Base-by-base conservation (phyloP, 30 jellyfish, hydroid and myxozoan species). In the Hydractinia echinata region DNA sequence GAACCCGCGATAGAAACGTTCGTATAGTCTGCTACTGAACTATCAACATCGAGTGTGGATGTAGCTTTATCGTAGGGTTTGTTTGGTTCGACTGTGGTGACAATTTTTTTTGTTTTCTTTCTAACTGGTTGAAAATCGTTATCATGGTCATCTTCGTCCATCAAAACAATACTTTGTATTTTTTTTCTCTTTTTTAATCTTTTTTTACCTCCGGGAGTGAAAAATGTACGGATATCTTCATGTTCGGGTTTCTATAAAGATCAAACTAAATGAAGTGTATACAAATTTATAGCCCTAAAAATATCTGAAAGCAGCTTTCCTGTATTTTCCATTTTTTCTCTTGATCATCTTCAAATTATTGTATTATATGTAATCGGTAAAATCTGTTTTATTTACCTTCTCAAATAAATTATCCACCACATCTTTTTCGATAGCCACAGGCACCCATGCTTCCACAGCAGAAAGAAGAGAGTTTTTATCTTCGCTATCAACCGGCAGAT, bases 401-500 rank as follows among this genome's bases (percentile, higher is more conserved):
- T 64, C 51, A 64, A 64, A 64, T 51, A 64, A 13, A 13, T 64
- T 64, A 7, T 64, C 74, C 9, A 64, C 74, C 39, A 8, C 14
- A 10, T 77, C 81, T 44, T 72, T 84, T 1, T 73, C 89, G n/a
- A 79, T 85, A 10, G 69, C 79, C 7, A 76, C 85, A 50, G 96
- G 96, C 19, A 76, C 61, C 96, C 96, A 88, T 11, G 96, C 88
- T 39, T 83, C 83, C 66, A 89, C 81, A 50, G 80, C 20, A 7
- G 96, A 88, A 20, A 88, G 67, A 72, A 88, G 66, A 11, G 81
- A 87, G 18, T 70, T 55, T 67, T 83, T 79, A 67, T 88, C 96
- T 50, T 79, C 89, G 15, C 79, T 88, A 56, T 88, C 96, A 13
- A 86, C 93, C 10, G 78, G 72, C 81, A 83, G 53, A 6, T 77